A percentile compares a stretch with the other conserved stretches of the same genome.
These are phyloP conservation scores for Catharus fuscescens DNA, from an alignment of 2,113 vertebrate species.

Conservation along the genomic window DNA sequence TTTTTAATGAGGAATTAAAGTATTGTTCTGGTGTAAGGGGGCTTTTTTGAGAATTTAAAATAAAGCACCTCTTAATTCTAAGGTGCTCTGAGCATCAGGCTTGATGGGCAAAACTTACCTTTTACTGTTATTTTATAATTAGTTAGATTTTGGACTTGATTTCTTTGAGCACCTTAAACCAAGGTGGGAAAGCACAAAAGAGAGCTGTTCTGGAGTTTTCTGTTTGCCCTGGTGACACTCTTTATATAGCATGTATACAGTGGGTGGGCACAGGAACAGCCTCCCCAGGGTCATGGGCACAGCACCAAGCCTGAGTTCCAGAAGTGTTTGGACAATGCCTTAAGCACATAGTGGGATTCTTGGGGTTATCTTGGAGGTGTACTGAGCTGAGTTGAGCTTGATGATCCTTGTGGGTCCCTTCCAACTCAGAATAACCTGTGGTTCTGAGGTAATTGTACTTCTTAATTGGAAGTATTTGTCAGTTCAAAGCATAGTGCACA, in stretches of 20 bases:
- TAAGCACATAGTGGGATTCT: neutral
- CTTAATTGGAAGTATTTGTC: neutral
- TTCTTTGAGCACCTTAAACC: neutral
- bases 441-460: neutral
- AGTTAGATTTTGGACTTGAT: neutral
- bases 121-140: neutral
- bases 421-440: neutral
- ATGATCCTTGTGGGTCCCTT: neutral
- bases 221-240: neutral
- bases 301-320: neutral
- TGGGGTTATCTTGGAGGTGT: neutral
- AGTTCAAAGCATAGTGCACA: neutral
- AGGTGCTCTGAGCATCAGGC: neutral
- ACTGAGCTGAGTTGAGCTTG: neutral
- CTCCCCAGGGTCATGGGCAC: neutral
- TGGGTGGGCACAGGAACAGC: neutral
- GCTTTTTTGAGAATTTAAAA: neutral
- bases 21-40: neutral
- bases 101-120: neutral
- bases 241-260: rapidly evolving
- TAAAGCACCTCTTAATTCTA: neutral
- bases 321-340: neutral
- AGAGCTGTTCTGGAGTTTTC: neutral
- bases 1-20: neutral
- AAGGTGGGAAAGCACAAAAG: neutral